These are phyloP conservation scores for Apocheima hispidaria DNA, from an alignment of 2,888 invertebrate species.

Conservation along the genomic window DNA sequence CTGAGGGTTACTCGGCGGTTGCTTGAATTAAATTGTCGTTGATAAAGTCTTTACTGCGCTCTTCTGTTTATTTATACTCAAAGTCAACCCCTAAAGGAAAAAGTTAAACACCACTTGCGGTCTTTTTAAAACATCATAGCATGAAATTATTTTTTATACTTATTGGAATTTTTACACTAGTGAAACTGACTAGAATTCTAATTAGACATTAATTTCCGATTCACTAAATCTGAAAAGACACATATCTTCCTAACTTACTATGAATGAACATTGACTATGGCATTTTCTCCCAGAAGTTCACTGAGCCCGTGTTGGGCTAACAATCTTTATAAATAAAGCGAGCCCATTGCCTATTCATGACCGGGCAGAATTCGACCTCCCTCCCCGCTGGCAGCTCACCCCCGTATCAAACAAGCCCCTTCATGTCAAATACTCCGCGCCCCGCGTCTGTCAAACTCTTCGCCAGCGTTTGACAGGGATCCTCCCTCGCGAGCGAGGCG, in stretches of 20 bases:
- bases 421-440: conserved; percentile 86
- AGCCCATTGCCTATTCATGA: conserved; percentile 86
- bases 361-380: conserved; percentile 82
- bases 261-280: conserved; percentile 60
- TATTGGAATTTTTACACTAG: conserved; percentile 4
- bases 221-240: conserved; percentile 15
- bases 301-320: conserved; percentile 75
- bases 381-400: conserved; percentile 73
- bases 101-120: conserved; percentile 22
- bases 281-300: conserved; percentile 80
- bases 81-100: conserved; percentile 36
- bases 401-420: conserved; percentile 86
- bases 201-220: conserved; percentile 19
- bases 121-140: conserved; percentile 1
- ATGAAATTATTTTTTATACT: neutral
- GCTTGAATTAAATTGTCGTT: conserved; percentile 82
- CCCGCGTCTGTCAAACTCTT: conserved; percentile 87
- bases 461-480: conserved; percentile 86
- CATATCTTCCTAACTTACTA: neutral
- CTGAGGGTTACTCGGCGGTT: conserved; percentile 72
- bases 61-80: conserved; percentile 60
- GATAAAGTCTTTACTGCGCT: conserved; percentile 75
- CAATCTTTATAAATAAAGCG: conserved; percentile 86
- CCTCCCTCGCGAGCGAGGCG: conserved; percentile 82
- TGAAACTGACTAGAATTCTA: conserved; percentile 2